Evolutionary conservation across 2,888 invertebrate species (phyloP).

Genomic region (Ormyrus thymus): DNA sequence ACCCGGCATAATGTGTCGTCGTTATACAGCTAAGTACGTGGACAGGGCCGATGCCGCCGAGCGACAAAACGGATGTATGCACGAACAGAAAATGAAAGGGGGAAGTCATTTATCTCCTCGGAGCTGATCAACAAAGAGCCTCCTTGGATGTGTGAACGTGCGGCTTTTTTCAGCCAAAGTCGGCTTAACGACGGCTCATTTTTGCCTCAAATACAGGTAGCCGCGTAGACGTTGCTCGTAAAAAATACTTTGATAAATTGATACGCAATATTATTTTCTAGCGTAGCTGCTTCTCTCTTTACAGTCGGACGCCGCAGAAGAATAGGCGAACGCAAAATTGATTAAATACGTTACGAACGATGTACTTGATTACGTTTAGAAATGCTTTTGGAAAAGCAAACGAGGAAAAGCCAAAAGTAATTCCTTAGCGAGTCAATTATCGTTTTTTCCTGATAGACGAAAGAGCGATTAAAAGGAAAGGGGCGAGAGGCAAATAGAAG

Average conservation of each 20-base stretch:
- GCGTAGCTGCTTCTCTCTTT: too few species aligned
- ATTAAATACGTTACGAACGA: too few species aligned
- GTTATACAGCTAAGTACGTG: not conserved
- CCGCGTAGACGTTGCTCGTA: too few species aligned
- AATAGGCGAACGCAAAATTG: too few species aligned
- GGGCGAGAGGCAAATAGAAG: slow-evolving; percentile 17
- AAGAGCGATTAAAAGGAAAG: not conserved
- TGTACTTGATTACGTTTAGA: too few species aligned
- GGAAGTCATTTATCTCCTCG: slow-evolving; percentile 36
- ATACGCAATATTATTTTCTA: too few species aligned
- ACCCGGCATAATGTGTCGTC: not conserved
- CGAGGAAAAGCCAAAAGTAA: not conserved
- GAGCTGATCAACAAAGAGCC: slow-evolving; percentile 33
- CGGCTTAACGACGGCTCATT: too few species aligned
- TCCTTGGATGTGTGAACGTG: not conserved
- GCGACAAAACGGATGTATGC: slow-evolving; percentile 22
- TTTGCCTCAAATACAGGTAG: too few species aligned
- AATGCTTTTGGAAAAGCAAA: too few species aligned
- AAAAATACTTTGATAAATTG: too few species aligned
- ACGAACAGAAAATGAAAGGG: slow-evolving; percentile 22
- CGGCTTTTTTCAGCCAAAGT: too few species aligned
- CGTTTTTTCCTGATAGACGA: slow-evolving; percentile 18
- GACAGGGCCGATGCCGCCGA: not conserved
- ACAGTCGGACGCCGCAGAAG: too few species aligned
- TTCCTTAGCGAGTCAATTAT: slow-evolving; percentile 39